Conservation (phyloP, 2,888 invertebrate species). For the Amphipoea oculea region DNA sequence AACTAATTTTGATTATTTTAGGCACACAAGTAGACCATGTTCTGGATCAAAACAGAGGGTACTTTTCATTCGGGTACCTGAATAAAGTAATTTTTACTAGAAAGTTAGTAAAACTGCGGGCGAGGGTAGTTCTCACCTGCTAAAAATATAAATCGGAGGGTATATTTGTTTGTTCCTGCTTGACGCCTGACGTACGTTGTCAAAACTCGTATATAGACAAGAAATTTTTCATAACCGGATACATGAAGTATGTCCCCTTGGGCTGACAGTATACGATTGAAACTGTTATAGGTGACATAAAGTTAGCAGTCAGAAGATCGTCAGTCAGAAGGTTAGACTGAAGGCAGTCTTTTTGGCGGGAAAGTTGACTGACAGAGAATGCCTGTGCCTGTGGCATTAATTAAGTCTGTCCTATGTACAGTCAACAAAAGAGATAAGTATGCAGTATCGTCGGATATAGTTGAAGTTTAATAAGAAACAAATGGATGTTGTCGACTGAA, state of each 20-base stretch:
- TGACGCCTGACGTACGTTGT: background rate
- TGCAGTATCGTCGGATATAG: too few relatives aligned
- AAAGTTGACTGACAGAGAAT: background rate
- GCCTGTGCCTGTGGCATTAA: background rate
- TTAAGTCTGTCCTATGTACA: background rate
- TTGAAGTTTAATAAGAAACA: too few relatives aligned
- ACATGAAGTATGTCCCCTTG: background rate
- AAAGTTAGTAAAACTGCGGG: background rate
- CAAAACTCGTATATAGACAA: background rate
- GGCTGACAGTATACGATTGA: background rate
- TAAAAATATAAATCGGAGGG: background rate
- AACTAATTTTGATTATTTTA: slow-evolving; percentile 1
- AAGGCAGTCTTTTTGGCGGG: background rate
- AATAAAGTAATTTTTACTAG: background rate
- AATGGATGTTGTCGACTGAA: too few relatives aligned
- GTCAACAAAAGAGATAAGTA: too few relatives aligned
- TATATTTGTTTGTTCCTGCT: background rate
- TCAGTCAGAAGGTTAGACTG: background rate
- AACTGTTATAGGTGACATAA: background rate
- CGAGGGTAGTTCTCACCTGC: too few relatives aligned
- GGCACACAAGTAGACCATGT: too few relatives aligned
- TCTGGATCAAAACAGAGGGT: background rate
- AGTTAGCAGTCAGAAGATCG: background rate
- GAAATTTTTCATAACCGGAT: background rate
- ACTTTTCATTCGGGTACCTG: background rate